phyloP scores from a whole-genome alignment of 2,113 vertebrate species.

The Butorides virescens region DNA sequence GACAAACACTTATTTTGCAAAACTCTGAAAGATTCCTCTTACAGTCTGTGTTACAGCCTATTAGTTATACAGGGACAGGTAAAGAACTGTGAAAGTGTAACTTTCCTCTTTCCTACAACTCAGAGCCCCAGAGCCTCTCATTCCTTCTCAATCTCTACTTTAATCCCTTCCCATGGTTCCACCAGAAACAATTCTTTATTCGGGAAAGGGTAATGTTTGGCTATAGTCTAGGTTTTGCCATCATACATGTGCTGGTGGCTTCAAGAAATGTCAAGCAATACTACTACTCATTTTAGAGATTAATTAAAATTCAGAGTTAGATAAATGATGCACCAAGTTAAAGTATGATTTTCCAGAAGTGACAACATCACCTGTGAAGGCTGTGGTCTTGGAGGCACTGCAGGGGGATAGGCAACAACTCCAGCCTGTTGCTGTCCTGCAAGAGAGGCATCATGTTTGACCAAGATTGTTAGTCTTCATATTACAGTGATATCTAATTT shows the following conservation, averaged over 20 bases:
- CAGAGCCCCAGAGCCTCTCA: neutral
- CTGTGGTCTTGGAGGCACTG: constrained; percentile 94
- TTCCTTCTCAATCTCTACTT: neutral
- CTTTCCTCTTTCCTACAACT: neutral
- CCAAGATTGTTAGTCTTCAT: neutral
- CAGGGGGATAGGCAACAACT: constrained; percentile 89
- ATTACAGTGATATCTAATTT: neutral
- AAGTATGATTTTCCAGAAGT: neutral
- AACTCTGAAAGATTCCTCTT: neutral
- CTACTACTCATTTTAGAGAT: neutral
- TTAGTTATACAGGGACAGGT: neutral
- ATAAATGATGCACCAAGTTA: neutral
- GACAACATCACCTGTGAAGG: constrained; percentile 85
- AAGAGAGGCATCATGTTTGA: neutral
- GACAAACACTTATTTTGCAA: neutral
- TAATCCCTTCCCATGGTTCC: neutral
- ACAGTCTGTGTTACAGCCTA: neutral
- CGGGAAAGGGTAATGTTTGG: neutral
- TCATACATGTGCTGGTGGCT: neutral
- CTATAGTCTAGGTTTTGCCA: neutral
- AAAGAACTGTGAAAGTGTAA: neutral
- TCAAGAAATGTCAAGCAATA: neutral
- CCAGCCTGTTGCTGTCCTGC: constrained; percentile 85
- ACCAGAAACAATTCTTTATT: neutral
- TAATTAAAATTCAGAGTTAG: neutral